Evolutionary conservation across 2,797 vertebrate genomes (phyloP), one percentile per base, ranked within the genome.

Genomic region (Tapirus indicus): DNA sequence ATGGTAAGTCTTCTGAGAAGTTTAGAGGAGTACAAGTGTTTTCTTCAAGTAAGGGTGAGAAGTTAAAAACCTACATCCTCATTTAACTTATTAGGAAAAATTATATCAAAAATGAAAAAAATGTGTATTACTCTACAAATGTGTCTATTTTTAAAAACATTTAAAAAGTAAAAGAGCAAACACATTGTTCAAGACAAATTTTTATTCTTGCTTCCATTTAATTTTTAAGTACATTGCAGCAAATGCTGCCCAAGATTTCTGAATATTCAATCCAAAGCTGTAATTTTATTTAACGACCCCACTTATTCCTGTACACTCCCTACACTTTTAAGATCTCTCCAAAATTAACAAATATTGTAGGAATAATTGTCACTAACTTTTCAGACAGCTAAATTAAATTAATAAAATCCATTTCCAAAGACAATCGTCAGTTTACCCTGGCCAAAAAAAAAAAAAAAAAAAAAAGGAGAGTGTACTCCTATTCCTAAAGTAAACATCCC

Each of bases 401-500:
- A 84, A 52, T 38, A 74, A 85, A 78, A 74, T 78, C 18, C 54
- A 35, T 91, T 54, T 80, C 4, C 38, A 84, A 79, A 56, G 44
- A 83, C 2, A 91, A 91, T 8, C 32, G n/a, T 71, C 7, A 84
- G 11, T 71, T 11, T 86, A 41, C 1, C 0, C 0, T 27, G 23
- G 25, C 2, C 2, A 35, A 25, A 25, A 52, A 41, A 58, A 20
- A 27, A 10, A 7, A 27, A 10, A 7, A 2, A 32, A 35, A 20
- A 35, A 1, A 5, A 3, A 0, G 0, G 25, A 27, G 3, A 1
- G 14, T 13, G 2, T 52, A n/a, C 13, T 86, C 6, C 18, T 69
- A 80, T 62, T 91, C 6, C 2, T 27, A 80, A 75, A 79, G 6
- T 68, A 49, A 94, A 78, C 29, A 47, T 69, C 9, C 41, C 11